phyloP scores from a whole-genome alignment of 1,140 invertebrate species.

The Zaprionus gabonicus region DNA sequence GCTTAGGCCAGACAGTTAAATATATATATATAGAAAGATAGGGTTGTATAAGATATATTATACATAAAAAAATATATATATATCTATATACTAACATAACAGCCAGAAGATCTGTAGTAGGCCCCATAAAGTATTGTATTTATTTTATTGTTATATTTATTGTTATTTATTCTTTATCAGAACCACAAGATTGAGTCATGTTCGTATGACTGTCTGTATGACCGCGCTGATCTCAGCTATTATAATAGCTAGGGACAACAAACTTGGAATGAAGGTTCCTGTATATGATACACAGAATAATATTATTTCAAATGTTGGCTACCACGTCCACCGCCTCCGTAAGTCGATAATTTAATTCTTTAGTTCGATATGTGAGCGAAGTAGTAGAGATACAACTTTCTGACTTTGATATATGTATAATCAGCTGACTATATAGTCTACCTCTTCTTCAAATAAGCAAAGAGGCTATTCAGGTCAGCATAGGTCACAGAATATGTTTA shows the following conservation, averaged over 20 bases:
- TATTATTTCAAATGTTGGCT: neutral
- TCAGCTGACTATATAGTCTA: neutral
- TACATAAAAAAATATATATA: no score
- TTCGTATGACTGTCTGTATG: neutral
- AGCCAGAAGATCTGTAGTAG: neutral
- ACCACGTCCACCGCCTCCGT: neutral
- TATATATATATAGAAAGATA: neutral
- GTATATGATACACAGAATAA: neutral
- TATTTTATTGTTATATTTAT: no score
- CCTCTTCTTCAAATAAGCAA: neutral
- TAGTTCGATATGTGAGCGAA: no score
- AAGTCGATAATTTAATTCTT: neutral
- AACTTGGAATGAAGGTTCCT: neutral
- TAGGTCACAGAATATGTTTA: no score
- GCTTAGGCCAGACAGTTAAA: neutral
- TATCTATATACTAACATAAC: no score
- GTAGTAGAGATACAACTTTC: no score
- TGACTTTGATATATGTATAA: neutral
- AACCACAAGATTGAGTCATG: neutral
- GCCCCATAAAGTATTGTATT: neutral
- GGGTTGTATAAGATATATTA: no score
- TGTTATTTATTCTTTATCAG: no score
- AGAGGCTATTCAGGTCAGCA: no score
- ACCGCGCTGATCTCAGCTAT: no score
- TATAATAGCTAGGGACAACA: neutral